Base-by-base conservation (phyloP, 2,113 vertebrate genomes). In the Chaenogobius annularis region DNA sequence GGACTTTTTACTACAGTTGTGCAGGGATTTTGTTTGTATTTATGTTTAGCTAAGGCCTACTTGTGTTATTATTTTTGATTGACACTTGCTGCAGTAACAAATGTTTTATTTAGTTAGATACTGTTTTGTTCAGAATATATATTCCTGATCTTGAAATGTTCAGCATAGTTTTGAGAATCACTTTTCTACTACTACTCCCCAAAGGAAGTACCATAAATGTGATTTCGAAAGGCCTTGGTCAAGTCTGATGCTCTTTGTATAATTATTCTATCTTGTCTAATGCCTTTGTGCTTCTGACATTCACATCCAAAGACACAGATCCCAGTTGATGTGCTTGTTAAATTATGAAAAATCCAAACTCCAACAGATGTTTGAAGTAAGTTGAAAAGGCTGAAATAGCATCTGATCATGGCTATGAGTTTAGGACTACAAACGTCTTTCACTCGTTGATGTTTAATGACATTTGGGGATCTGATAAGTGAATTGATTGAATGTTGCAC, bases 321-420 rank as follows among this genome's bases (percentile, higher is more conserved):
- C 85, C 75, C 82, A 75, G 75, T 79, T 20, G 77, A 80, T 86
- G 84, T 67, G 7, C 9, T 73, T 71, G 70, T 70, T 92, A 73
- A 83, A 92, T 92, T 86, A 89, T 90, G 84, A 73, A 90, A 75
- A 83, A 79, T 80, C 20, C 72, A 59, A 78, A 77, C 66, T 89
- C 78, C 82, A 83, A 84, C 80, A 82, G 65, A 87, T 85, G 81
- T 90, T 88, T 86, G 83, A 89, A 90, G 81, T 65, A 63, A 77
- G 74, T 79, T 82, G 46, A 88, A 87, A 90, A 76, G 81, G 59
- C 19, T 40, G 54, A 69, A 89, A 89, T 84, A 78, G 66, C 70
- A 82, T 88, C 86, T 77, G 83, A 91, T 86, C 84, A 88, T 83
- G 77, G 58, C 72, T 84, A 75, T 50, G 78, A 66, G 73, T 67